Evolutionary conservation across 2,113 vertebrate genomes (phyloP), one percentile per base, ranked within the genome.

Genomic region (Callipepla californica): DNA sequence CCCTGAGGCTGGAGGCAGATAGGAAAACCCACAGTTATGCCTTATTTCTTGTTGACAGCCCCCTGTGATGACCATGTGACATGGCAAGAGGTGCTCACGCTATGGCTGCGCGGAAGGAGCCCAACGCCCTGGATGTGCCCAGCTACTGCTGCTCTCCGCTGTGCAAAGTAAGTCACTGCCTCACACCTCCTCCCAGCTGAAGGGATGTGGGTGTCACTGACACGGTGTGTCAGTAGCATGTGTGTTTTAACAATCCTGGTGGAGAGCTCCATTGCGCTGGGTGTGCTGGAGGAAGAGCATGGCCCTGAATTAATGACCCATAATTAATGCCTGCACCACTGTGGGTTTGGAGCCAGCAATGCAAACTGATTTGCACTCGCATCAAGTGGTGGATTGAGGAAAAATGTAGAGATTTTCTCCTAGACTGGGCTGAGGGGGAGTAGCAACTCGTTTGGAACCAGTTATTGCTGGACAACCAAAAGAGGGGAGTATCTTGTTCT

Each of bases 11-110:
- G 32, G 8, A n/a, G 12, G 32, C 26, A 67, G 74, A 51, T 28
- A 8, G 51, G 47, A 18, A 81, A 84, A 84, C 28, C 51, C 42
- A 22, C 30, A 47, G 0, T 75, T 42, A 22, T 75, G 28, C 59
- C n/a, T 95, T 21, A 40, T 83, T 51, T 87, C 21, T 75, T 38
- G 15, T 72, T 47, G 85, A 5, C 89, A 97, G 95, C 84, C 72
- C 75, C 32, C 74, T 87, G 77, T 76, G 86, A 84, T 61, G 89
- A 89, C 85, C 73, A 95, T 85, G 90, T 94, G 77, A 96, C 1
- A 0, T 5, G 47, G 63, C 78, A 45, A 94, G 92, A 40, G 42
- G 62, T 19, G 89, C 63, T 91, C 55, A 78, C 62, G 88, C 79
- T 61, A 97, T 97, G 96, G 95, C 96, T 77, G 70, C 63, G 1